phyloP scores from a whole-genome alignment of 2,113 vertebrate species.

The Ptilorrhoa leucosticta region DNA sequence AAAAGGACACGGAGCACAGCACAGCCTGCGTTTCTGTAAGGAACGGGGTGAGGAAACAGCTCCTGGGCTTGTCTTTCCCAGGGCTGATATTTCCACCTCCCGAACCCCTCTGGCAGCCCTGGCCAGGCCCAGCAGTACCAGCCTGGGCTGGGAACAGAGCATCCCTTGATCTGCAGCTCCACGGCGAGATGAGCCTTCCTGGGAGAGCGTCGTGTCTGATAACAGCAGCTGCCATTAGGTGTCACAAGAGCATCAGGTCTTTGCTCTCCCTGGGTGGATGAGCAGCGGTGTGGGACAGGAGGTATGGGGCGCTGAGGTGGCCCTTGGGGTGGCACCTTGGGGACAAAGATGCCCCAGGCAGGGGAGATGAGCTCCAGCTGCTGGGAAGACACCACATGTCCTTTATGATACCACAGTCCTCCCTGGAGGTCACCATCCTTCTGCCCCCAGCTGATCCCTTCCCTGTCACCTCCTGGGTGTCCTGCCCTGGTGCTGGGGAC shows the following conservation, averaged over 20 bases:
- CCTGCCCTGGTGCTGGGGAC: not conserved
- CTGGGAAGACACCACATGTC: rapidly evolving
- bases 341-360: not conserved
- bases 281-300: not conserved
- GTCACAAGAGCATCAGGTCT: conserved; percentile 41
- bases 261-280: not conserved
- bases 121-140: not conserved
- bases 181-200: rapidly evolving
- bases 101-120: not conserved
- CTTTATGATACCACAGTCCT: rapidly evolving
- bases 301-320: not conserved
- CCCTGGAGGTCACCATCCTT: not conserved
- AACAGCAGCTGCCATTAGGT: conserved; percentile 23
- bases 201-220: rapidly evolving
- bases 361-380: not conserved
- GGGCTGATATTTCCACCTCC: not conserved
- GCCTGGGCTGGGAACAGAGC: not conserved
- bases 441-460: not conserved
- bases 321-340: not conserved
- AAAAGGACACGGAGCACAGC: not conserved
- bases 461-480: not conserved
- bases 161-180: not conserved
- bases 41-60: not conserved
- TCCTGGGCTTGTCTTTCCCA: not conserved
- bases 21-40: rapidly evolving